These are phyloP conservation scores for Podiceps cristatus DNA, from an alignment of 2,113 vertebrate species.

Conservation along the genomic window DNA sequence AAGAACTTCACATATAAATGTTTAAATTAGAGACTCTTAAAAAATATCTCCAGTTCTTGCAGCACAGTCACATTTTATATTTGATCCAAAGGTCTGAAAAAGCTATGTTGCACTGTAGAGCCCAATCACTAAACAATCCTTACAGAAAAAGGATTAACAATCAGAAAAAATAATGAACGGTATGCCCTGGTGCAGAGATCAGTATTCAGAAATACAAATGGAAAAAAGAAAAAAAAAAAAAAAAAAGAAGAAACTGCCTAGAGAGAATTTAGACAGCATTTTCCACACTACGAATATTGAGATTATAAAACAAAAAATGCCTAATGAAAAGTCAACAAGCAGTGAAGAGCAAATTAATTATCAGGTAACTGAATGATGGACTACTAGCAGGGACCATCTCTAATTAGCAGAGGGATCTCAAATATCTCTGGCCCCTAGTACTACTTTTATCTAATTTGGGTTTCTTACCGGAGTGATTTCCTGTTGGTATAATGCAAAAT, in stretches of 20 bases:
- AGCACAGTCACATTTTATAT: background rate
- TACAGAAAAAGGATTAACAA: background rate
- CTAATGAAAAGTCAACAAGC: background rate
- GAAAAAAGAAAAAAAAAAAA: background rate
- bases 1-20: background rate
- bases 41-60: background rate
- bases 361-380: background rate
- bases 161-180: background rate
- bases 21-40: background rate
- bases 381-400: background rate
- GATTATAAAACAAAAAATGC: background rate
- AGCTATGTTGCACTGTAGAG: background rate
- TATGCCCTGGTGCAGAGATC: background rate
- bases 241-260: background rate
- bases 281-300: background rate
- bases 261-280: background rate
- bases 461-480: constrained; percentile 88
- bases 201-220: background rate
- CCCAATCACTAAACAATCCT: background rate
- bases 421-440: background rate
- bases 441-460: fast-evolving
- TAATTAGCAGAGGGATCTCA: background rate
- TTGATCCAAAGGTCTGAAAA: background rate
- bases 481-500: constrained; percentile 91
- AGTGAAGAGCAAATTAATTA: background rate